phyloP scores from a whole-genome alignment of 2,797 vertebrate genomes.

The Mormyrops boulengeri region DNA sequence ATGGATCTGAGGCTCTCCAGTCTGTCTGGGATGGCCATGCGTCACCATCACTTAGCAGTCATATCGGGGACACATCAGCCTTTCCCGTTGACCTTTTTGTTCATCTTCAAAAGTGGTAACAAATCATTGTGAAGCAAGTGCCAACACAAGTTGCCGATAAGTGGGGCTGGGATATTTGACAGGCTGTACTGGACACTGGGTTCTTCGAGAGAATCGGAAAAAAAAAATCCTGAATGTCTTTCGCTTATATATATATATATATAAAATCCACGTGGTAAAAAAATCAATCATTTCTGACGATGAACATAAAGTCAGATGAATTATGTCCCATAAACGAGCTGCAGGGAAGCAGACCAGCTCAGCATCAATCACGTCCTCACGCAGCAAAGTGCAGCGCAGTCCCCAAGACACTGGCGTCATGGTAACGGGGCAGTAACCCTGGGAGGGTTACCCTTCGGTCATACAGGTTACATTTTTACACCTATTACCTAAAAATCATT shows the following conservation, averaged over 20 bases:
- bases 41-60: constrained; percentile 9
- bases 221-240: constrained; percentile 18
- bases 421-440: background rate
- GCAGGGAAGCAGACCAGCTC: constrained; percentile 30
- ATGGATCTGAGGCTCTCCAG: background rate
- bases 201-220: background rate
- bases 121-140: background rate
- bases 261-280: constrained; percentile 30
- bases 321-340: constrained; percentile 34
- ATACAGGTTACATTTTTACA: background rate
- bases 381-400: constrained; percentile 16
- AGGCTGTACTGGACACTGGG: constrained; percentile 12
- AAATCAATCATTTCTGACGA: constrained; percentile 30
- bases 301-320: constrained; percentile 26
- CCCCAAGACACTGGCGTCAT: background rate
- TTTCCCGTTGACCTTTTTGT: background rate
- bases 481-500: background rate
- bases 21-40: background rate
- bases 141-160: background rate
- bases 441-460: background rate
- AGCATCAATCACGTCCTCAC: constrained; percentile 31
- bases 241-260: constrained; percentile 28
- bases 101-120: constrained; percentile 22
- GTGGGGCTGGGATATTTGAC: background rate
- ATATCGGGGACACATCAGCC: constrained; percentile 17